Evolutionary conservation across 2,113 vertebrate genomes (phyloP).

Genomic region (Isurus oxyrinchus): DNA sequence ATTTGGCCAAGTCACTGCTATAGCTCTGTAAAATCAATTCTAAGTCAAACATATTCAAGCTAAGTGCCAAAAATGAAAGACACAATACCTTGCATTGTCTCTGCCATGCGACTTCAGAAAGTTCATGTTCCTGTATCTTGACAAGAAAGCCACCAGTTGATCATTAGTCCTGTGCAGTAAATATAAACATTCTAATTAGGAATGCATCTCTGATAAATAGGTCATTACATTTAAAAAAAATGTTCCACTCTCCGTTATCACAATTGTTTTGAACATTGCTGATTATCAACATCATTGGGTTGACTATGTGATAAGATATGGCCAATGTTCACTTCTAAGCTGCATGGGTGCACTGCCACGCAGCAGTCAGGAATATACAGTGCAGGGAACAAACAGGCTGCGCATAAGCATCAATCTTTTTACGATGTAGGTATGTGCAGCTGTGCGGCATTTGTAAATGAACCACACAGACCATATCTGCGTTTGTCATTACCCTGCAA

Average conservation of each 20-base stretch:
- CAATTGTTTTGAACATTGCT: not conserved
- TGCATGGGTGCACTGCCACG: not conserved
- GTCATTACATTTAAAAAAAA: not conserved
- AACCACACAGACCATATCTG: not conserved
- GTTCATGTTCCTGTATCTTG: conserved; percentile 92
- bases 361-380: not conserved
- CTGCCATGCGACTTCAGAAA: conserved; percentile 96
- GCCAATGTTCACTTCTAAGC: not conserved
- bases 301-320: not conserved
- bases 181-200: conserved; percentile 37
- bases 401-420: not conserved
- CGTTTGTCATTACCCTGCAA: not conserved
- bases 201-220: not conserved
- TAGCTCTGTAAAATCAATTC: not conserved
- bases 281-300: not conserved
- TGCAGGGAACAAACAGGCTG: too few relatives aligned
- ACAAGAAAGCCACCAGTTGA: conserved; percentile 91
- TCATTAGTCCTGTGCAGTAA: conserved; percentile 76
- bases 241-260: not conserved
- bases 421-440: not conserved
- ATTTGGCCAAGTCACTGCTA: not conserved
- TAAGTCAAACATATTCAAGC: not conserved
- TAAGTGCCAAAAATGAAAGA: not conserved
- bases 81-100: conserved; percentile 85
- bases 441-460: not conserved